Percentiles rank a stretch among this genome's conserved stretches.
Evolutionary conservation across 1,140 invertebrate genomes (phyloP).

Genomic region (Solen grandis): DNA sequence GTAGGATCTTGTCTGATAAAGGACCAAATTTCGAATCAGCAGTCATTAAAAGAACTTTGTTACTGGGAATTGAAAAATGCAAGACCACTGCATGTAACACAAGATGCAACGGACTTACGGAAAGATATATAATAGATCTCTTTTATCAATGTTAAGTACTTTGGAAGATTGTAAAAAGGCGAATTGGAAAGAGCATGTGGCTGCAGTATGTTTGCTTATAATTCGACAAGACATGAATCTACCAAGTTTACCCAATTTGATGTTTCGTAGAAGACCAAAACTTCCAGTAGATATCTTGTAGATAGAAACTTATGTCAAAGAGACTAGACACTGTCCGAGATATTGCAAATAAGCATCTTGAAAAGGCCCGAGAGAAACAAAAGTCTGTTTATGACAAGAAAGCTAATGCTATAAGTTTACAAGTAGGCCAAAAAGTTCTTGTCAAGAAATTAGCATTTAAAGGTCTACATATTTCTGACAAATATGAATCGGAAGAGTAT

Average conservation of each 20-base stretch:
- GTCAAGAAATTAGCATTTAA: background rate
- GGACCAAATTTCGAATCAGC: background rate
- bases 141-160: background rate
- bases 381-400: background rate
- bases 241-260: too few relatives aligned
- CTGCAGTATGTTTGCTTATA: background rate
- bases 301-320: background rate
- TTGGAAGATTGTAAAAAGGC: background rate
- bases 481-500: background rate
- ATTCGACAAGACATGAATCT: background rate
- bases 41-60: background rate
- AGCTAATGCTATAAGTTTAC: background rate
- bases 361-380: background rate
- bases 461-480: too few relatives aligned
- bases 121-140: background rate
- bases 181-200: background rate
- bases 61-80: background rate
- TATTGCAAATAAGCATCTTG: background rate
- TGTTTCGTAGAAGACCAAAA: too few relatives aligned
- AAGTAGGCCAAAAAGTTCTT: background rate
- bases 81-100: background rate
- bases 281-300: background rate
- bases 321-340: background rate
- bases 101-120: background rate
- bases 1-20: background rate